Evolutionary conservation across 2,797 vertebrate genomes (phyloP), one percentile per base, ranked within the genome.

Genomic region (Pangasius macronema): DNA sequence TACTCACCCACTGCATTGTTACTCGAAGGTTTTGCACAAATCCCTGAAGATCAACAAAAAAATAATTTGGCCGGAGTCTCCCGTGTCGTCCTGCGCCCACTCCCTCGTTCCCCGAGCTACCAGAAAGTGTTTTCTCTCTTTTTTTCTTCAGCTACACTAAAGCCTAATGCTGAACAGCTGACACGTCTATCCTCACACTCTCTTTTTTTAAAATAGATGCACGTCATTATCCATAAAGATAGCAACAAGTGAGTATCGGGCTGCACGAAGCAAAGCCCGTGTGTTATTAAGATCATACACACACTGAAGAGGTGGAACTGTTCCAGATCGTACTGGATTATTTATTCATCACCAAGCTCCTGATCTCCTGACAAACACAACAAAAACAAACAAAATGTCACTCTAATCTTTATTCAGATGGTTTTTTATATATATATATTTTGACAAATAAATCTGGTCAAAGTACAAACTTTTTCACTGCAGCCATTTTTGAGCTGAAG

Each of bases 181-280:
- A 95, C 95, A 95, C 94, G 94, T 95, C 94, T 95, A 90, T 93
- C 93, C 91, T 90, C 92, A 91, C 93, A 95, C 91, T 91, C 94
- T 93, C 90, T 88, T 92, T 95, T 95, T 95, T 95, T 90, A 96
- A 96, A 96, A 96, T 96, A 96, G 95, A 94, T 89, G 90, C 91
- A 92, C 92, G 94, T 95, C 94, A 94, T 93, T 93, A 90, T 91
- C 91, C 86, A 92, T 91, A 94, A 94, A 95, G 93, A 95, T 94
- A 95, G 94, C 89, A 91, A 90, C 89, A 90, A 92, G 91, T 91
- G 89, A 20, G 65, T 39, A 33, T 87, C 33, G n/a, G 89, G 90
- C 90, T 90, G 84, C 85, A 89, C 86, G 87, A 88, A 79, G 85
- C 85, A 88, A 90, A 88, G 90, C 81, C 81, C 82, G 61, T 4